phyloP scores from a whole-genome alignment of 2,113 vertebrate species.

The Engystomops pustulosus region DNA sequence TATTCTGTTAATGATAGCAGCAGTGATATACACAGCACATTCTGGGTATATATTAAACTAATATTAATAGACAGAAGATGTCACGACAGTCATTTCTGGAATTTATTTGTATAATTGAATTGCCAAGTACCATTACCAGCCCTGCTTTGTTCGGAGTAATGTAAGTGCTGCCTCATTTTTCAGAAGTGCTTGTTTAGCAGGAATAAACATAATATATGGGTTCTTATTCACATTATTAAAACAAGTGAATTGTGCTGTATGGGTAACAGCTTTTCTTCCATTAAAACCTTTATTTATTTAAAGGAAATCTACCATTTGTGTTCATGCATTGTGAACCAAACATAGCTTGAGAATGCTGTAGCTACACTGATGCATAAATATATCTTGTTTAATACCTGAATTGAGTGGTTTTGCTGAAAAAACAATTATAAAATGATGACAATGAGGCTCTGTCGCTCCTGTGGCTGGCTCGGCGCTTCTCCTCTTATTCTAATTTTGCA shows the following conservation, averaged over 20 bases:
- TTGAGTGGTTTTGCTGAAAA: too few species aligned
- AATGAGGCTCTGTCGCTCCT: too few species aligned
- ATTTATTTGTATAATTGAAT: neutral
- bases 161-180: constrained; percentile 17
- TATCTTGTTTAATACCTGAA: too few species aligned
- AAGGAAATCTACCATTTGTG: too few species aligned
- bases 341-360: too few species aligned
- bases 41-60: neutral
- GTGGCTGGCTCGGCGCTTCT: too few species aligned
- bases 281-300: too few species aligned
- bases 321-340: too few species aligned
- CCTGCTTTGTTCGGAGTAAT: constrained; percentile 1
- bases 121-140: constrained; percentile 22
- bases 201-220: neutral
- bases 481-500: too few species aligned
- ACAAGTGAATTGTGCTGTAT: constrained; percentile 2
- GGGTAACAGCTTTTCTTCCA: too few species aligned
- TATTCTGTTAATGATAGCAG: neutral
- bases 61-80: constrained; percentile 13
- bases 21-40: neutral
- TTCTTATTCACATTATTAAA: constrained; percentile 14
- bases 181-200: constrained; percentile 19
- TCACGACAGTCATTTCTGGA: neutral
- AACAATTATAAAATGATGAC: too few species aligned
- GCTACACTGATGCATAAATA: too few species aligned